Evolutionary conservation across 1,140 invertebrate genomes (phyloP), one percentile per base, ranked within the genome.

Genomic region (Drosophila mojavensis): DNA sequence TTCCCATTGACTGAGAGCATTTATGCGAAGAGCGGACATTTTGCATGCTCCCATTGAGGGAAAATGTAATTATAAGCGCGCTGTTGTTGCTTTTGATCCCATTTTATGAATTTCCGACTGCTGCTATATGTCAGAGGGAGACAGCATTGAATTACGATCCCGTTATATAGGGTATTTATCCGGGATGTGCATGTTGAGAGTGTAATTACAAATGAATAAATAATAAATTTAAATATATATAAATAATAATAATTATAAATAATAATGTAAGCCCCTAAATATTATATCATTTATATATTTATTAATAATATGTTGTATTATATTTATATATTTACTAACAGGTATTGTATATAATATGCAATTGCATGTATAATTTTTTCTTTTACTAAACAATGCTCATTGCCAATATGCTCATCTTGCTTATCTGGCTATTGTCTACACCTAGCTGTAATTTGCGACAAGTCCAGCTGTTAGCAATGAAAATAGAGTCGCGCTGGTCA

Each of bases 401-500:
- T 28, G 50, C 9, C 10, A 13, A 39, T 10, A 33, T 36, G 6
- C 30, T n/a, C 53, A 5, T 1, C 2, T 47, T 9, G 7, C 28
- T 54, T 4, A 4, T 15, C 13, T 5, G 4, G 11, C 48, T 30
- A 5, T 6, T 17, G 4, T 28, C 33, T 17, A 10, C 51, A 33
- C 17, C 51, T 9, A 55, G 13, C 53, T 55, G 4, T 36, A 30
- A 55, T 55, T 55, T 55, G 53, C 53, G 30, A 55, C 28, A 30
- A 39, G 4, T 33, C 30, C 53, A 55, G 53, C 53, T 55, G 53
- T 36, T 36, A 28, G 13, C 13, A 39, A 20, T 55, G 53, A 55
- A 47, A 60, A 47, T 30, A 24, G 54, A 56, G 54, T 36, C 41
- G 5, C 39, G 26, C 26, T 5, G 5, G 15, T 11, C 11, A 39